Evolutionary conservation across 2,797 vertebrate genomes (phyloP).

Genomic region (Gobionotothen gibberifrons): DNA sequence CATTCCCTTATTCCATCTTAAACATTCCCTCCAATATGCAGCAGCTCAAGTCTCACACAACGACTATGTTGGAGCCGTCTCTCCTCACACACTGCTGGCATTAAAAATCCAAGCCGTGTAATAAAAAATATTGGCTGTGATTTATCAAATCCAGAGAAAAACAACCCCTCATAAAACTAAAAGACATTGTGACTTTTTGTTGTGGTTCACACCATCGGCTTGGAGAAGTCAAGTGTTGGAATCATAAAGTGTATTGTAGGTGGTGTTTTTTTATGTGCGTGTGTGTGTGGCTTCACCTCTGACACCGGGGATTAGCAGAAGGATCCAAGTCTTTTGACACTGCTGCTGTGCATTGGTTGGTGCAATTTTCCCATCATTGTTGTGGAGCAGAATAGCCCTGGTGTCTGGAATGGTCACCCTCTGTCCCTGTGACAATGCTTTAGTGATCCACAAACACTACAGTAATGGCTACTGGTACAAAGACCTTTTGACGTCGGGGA

Average conservation of each 20-base stretch:
- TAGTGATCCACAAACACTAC: conserved; percentile 73
- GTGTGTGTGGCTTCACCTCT: conserved; percentile 54
- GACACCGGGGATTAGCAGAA: conserved; percentile 49
- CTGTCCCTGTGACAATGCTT: conserved; percentile 77
- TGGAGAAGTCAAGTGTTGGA: conserved; percentile 17
- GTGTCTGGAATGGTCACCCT: conserved; percentile 66
- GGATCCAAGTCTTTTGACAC: conserved; percentile 49
- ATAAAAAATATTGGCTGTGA: conserved; percentile 63
- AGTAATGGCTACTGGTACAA: conserved; percentile 74
- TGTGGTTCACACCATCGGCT: conserved; percentile 48
- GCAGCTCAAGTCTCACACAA: conserved; percentile 28
- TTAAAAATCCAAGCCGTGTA: conserved; percentile 48
- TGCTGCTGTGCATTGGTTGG: conserved; percentile 37
- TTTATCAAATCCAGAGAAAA: conserved; percentile 49
- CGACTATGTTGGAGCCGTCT: conserved; percentile 43
- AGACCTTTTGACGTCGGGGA: conserved; percentile 74
- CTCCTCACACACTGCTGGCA: conserved; percentile 44
- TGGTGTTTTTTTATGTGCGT: conserved; percentile 12
- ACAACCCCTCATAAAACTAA: conserved; percentile 30
- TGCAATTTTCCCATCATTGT: conserved; percentile 72
- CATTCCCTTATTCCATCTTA: conserved; percentile 20
- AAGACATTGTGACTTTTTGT: conserved; percentile 33
- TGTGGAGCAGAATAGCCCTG: conserved; percentile 61
- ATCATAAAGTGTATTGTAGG: conserved; percentile 29
- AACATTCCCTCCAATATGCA: conserved; percentile 16